These are phyloP conservation scores for Budorcas taxicolor DNA, from an alignment of 2,113 vertebrate genomes.

Conservation along the genomic window DNA sequence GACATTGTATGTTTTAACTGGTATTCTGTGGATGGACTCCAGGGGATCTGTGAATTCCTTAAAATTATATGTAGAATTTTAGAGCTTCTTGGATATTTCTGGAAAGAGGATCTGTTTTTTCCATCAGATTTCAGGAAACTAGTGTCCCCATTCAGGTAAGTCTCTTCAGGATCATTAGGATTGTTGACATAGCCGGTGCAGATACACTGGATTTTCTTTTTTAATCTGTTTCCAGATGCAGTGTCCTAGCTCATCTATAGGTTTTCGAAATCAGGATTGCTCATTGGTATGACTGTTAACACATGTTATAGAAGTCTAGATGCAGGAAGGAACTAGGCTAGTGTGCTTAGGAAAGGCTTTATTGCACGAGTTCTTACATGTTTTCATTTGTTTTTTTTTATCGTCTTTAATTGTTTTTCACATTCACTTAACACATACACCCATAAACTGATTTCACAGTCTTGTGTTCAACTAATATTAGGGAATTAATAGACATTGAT, in stretches of 20 bases:
- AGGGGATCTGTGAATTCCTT: slow-evolving; percentile 38
- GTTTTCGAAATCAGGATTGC: slow-evolving; percentile 3
- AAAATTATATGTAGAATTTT: slow-evolving; percentile 30
- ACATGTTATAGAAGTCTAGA: neutral
- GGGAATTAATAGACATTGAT: neutral
- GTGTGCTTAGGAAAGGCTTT: neutral
- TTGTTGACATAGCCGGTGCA: neutral
- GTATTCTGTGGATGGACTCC: neutral
- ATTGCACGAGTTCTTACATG: neutral
- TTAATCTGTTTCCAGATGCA: neutral
- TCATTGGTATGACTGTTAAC: neutral
- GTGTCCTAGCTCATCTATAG: neutral
- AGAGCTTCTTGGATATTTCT: slow-evolving; percentile 38
- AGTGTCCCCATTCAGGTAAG: neutral
- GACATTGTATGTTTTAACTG: neutral
- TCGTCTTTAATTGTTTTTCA: slow-evolving; percentile 29
- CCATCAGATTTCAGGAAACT: slow-evolving; percentile 19
- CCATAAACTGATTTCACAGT: neutral
- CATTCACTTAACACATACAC: neutral
- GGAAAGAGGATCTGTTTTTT: neutral
- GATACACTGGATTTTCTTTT: neutral
- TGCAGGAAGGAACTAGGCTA: neutral
- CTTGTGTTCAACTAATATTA: slow-evolving; percentile 19
- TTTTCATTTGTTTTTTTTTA: slow-evolving; percentile 1
- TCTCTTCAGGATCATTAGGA: neutral